phyloP scores from a whole-genome alignment of 2,888 invertebrate genomes.

The Tyria jacobaeae region DNA sequence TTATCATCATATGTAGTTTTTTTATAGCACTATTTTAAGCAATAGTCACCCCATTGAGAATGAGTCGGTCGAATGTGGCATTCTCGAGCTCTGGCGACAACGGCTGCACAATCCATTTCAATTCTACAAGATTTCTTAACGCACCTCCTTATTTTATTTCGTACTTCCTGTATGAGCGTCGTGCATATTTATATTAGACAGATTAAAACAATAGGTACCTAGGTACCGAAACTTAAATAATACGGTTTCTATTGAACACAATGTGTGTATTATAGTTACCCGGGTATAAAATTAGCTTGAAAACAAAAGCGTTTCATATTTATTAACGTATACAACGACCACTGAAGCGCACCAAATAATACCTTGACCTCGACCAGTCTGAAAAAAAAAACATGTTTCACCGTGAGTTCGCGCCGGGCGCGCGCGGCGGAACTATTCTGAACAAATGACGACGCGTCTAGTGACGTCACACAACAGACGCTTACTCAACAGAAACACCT shows the following conservation, averaged over 20 bases:
- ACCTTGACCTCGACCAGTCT: constrained; percentile 75
- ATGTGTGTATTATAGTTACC: neutral
- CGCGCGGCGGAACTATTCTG: constrained; percentile 67
- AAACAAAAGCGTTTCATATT: constrained; percentile 27
- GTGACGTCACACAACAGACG: constrained; percentile 63
- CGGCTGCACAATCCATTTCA: constrained; percentile 59
- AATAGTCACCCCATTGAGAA: constrained; percentile 50
- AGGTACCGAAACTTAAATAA: constrained; percentile 24
- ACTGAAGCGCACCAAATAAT: constrained; percentile 43
- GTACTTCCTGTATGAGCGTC: constrained; percentile 48
- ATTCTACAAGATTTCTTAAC: constrained; percentile 56
- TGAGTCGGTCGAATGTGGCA: constrained; percentile 23
- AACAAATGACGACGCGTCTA: constrained; percentile 67
- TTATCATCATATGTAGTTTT: constrained; percentile 19
- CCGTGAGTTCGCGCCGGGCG: constrained; percentile 43
- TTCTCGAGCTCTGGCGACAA: constrained; percentile 26
- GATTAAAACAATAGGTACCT: constrained; percentile 41
- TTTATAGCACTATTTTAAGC: constrained; percentile 20
- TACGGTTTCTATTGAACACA: constrained; percentile 31
- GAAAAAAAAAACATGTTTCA: constrained; percentile 67
- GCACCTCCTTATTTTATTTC: constrained; percentile 63
- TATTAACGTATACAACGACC: constrained; percentile 26
- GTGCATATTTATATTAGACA: constrained; percentile 69
- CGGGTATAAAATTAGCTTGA: neutral
- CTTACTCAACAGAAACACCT: constrained; percentile 53